Percentiles rank a stretch among this genome's conserved stretches.
Evolutionary conservation across 2,113 vertebrate genomes (phyloP).

Genomic region (Melozone crissalis): DNA sequence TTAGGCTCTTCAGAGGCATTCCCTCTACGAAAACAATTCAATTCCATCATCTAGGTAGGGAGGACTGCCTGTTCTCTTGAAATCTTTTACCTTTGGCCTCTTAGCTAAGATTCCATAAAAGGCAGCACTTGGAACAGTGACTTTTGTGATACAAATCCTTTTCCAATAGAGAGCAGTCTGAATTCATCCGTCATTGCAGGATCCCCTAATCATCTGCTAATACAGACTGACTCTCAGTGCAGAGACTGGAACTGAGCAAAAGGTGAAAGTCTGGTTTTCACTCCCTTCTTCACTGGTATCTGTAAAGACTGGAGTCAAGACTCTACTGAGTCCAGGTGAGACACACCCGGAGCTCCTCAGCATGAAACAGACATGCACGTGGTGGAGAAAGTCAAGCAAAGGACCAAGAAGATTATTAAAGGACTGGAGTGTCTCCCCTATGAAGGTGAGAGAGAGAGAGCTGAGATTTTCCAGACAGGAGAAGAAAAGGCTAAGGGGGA

Average conservation of each 20-base stretch:
- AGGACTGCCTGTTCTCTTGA: not conserved
- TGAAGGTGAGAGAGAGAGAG: not conserved
- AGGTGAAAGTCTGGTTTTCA: not conserved
- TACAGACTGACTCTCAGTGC: not conserved
- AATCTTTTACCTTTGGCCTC: not conserved
- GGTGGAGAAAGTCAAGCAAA: not conserved
- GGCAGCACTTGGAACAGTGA: not conserved
- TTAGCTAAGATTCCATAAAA: not conserved
- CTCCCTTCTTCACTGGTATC: not conserved
- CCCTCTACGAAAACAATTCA: not conserved
- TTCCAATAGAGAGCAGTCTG: not conserved
- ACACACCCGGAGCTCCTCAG: not conserved
- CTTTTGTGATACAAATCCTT: not conserved
- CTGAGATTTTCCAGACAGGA: not conserved
- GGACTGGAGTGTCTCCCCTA: not conserved
- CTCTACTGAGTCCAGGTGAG: not conserved
- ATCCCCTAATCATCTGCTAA: not conserved
- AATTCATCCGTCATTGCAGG: not conserved
- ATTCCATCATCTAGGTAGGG: not conserved
- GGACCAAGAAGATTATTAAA: not conserved
- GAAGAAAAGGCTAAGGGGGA: not conserved
- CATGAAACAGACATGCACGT: fast-evolving
- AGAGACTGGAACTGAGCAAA: not conserved
- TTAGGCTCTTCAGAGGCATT: not conserved
- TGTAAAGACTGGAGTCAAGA: not conserved